Evolutionary conservation across 2,888 invertebrate genomes (phyloP), one percentile per base, ranked within the genome.

Genomic region (Cephus rjabovi): DNA sequence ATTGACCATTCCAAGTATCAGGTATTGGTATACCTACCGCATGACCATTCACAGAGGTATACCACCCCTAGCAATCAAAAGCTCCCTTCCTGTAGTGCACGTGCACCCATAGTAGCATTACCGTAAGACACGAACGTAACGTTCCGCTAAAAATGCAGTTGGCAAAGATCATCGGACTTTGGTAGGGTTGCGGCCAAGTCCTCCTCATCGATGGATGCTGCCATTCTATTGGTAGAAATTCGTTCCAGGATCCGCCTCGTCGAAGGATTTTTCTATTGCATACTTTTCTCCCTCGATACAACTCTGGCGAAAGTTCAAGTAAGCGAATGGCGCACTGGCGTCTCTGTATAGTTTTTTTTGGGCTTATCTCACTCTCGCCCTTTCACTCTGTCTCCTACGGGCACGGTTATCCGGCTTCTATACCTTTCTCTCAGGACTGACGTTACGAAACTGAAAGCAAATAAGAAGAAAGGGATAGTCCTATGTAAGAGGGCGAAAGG

Each of bases 391-490:
- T 56, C 56, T 23, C 56, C 56, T 56, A 56, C 9, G 23, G 37
- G 33, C n/a, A 68, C 33, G 71, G 75, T 34, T 74, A 76, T 75
- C 77, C 77, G 23, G 71, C 69, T 69, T 35, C 68, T 76, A 75
- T 74, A 77, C 69, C 77, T 75, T 23, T 33, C 30, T 23, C 12
- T 31, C 40, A 12, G 30, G 74, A 30, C 77, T 76, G 76, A 77
- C 75, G 34, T 35, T 77, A 77, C 70, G 75, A 73, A 73, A 70
- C 69, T 34, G 30, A 6, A 77, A 70, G 73, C 40, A 75, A 75
- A 78, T 73, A 78, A 74, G 76, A 56, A 73, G 56, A 77, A 69
- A 34, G 37, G 31, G 15, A 33, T 11, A 76, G 74, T 69, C 35
- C 70, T 23, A 12, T 4, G 35, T 70, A n/a, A 34, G 71, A 68